These are phyloP conservation scores for Nephila pilipes DNA, from an alignment of 1,140 invertebrate genomes.

Conservation along the genomic window DNA sequence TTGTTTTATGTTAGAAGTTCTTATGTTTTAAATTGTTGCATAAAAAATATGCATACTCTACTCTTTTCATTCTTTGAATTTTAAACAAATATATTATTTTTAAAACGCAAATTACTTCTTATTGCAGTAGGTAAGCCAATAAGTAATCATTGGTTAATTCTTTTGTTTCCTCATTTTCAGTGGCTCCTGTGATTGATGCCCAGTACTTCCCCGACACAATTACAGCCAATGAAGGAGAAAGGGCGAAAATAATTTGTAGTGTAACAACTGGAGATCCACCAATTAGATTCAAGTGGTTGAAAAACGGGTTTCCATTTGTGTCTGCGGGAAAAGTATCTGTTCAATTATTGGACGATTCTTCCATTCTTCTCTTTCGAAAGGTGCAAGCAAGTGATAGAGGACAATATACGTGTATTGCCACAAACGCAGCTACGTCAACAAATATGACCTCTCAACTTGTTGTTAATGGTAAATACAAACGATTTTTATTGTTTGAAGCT, in stretches of 20 bases:
- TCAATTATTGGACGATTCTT: slow-evolving; percentile 76
- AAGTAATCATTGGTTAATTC: too few relatives aligned
- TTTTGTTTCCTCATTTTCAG: slow-evolving; percentile 32
- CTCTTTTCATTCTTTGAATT: too few relatives aligned
- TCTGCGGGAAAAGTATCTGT: slow-evolving; percentile 50
- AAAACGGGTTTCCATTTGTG: slow-evolving; percentile 63
- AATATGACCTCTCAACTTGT: slow-evolving; percentile 75
- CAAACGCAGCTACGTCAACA: slow-evolving; percentile 75
- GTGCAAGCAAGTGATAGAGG: slow-evolving; percentile 75
- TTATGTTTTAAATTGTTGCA: too few relatives aligned
- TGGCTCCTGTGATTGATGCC: slow-evolving; percentile 77
- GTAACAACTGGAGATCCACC: slow-evolving; percentile 76
- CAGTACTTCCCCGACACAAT: slow-evolving; percentile 80
- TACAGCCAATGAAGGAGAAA: slow-evolving; percentile 86
- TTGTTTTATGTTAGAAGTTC: too few relatives aligned
- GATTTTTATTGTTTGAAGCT: too few relatives aligned
- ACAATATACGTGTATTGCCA: slow-evolving; percentile 75
- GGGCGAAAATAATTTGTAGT: slow-evolving; percentile 83
- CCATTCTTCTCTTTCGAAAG: slow-evolving; percentile 71
- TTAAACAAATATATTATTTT: too few relatives aligned
- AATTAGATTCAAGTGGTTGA: slow-evolving; percentile 76
- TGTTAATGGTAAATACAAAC: slow-evolving; percentile 75
- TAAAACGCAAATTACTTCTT: too few relatives aligned
- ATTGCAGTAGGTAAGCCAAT: too few relatives aligned
- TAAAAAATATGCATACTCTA: too few relatives aligned